Evolutionary conservation across 1,140 invertebrate genomes (phyloP).

Genomic region (Panagrolaimus sp.): DNA sequence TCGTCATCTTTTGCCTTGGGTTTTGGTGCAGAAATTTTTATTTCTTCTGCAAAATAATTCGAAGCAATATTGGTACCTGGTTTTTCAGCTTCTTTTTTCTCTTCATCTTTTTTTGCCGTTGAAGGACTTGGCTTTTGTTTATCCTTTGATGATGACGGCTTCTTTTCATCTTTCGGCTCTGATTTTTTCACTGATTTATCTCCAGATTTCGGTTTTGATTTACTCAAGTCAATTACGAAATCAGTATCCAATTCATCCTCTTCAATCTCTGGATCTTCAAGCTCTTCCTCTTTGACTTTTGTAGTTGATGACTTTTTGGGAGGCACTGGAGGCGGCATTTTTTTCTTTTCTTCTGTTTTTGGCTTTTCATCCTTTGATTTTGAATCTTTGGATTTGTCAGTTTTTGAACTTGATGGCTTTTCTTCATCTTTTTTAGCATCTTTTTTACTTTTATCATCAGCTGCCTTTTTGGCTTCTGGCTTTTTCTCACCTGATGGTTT

Average conservation of each 20-base stretch:
- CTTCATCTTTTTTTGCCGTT: conserved; percentile 1
- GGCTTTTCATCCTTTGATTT: neutral
- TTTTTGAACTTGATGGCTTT: neutral
- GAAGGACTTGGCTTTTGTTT: no score
- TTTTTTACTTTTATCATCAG: neutral
- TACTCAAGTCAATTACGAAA: neutral
- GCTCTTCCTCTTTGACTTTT: neutral
- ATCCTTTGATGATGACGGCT: neutral
- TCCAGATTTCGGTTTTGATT: conserved; percentile 3
- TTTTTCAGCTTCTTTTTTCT: neutral
- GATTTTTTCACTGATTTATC: neutral
- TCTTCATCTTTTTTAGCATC: conserved; percentile 6
- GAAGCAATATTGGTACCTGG: no score
- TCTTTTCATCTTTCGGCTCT: no score
- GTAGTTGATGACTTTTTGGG: neutral
- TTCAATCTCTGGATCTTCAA: neutral
- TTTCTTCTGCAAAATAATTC: no score
- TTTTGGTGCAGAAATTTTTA: no score
- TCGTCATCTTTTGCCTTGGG: neutral
- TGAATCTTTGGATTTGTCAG: neutral
- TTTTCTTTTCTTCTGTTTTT: neutral
- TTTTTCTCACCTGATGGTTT: neutral
- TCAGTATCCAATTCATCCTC: conserved; percentile 12
- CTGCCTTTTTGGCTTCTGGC: neutral
- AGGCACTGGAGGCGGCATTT: neutral